Conservation (phyloP, 1,140 invertebrate genomes). For the Drosophila tsacasi region DNA sequence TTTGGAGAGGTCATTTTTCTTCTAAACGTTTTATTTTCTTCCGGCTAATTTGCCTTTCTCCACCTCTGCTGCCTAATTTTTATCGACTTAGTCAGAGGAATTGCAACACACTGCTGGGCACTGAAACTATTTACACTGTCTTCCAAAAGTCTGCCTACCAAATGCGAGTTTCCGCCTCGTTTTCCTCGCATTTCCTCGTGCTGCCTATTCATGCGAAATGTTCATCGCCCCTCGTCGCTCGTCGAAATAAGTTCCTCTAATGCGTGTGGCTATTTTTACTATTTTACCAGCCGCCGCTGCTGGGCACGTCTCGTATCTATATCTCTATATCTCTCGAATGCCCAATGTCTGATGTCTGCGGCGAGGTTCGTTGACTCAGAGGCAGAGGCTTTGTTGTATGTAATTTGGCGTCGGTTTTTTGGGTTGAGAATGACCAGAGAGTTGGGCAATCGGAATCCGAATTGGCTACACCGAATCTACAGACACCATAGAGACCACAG, state of each 20-base stretch:
- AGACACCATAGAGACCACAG: conserved; percentile 6
- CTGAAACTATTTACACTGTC: conserved; percentile 19
- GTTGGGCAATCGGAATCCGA: conserved; percentile 69
- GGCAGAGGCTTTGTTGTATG: conserved; percentile 20
- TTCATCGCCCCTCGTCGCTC: conserved; percentile 36
- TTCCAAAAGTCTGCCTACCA: conserved; percentile 11
- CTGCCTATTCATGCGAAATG: conserved; percentile 45
- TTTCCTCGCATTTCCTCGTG: conserved; percentile 12
- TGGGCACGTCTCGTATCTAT: conserved; percentile 62
- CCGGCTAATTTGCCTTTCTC: conserved; percentile 19
- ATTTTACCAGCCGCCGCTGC: conserved; percentile 42
- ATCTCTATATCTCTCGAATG: conserved; percentile 49
- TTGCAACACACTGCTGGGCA: conserved; percentile 53
- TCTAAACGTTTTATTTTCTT: conserved; percentile 20
- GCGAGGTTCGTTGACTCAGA: conserved; percentile 76
- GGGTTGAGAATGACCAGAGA: conserved; percentile 41
- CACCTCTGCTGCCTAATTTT: conserved; percentile 1
- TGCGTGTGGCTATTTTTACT: conserved; percentile 69
- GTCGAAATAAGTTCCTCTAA: conserved; percentile 63
- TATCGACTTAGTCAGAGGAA: conserved; percentile 18
- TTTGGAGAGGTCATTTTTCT: conserved; percentile 6
- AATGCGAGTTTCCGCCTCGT: conserved; percentile 2
- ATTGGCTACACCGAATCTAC: conserved; percentile 33
- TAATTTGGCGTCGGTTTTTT: conserved; percentile 18
- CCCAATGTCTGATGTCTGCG: conserved; percentile 36